Base-by-base conservation (phyloP, 2,888 invertebrate genomes). In the Anagyrus pseudococci region DNA sequence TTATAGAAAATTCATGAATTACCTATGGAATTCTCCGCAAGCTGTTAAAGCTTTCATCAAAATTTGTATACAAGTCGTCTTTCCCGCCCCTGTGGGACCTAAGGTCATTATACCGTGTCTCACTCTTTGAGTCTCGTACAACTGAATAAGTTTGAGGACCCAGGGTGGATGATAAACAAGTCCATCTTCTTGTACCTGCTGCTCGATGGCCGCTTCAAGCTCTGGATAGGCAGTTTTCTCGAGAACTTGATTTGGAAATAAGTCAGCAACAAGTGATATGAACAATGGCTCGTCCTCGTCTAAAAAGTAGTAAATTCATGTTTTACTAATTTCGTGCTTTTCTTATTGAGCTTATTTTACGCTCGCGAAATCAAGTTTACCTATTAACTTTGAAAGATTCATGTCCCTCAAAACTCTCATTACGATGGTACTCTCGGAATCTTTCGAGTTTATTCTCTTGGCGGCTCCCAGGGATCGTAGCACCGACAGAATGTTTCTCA, bases 221-320 rank as follows among this genome's bases (percentile, higher is more conserved):
- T 95, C 93, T 0, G 90, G 90, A 77, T 98, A 96, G 1, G 78
- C 70, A 10, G 96, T 96, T 82, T 96, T 96, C 81, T 97, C 97
- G 56, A 97, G 84, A 0, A 89, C 87, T 83, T 97, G 95, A 81
- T 96, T 97, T 0, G 98, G 98, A 82, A 98, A 98, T 72, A 98
- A 83, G 83, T 98, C 98, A 33, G 96, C 92, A 23, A 98, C 96
- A 83, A 98, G 83, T 0, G 97, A 97, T 82, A 96, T 93, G 78
- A 98, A 98, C n/a, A 98, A 85, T 0, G 98, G 97, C 76, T 98
- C 98, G 78, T 98, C 98, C 81, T 98, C 97, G 76, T 98, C 97
- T 81, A 81, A 65, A 77, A 77, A 59, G 48, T 33, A n/a, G 59
- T 4, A 41, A 41, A 41, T 47, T 33, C 13, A 8, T 33, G 13